A percentile compares a stretch with the other conserved stretches of the same genome.
phyloP scores from a whole-genome alignment of 2,888 invertebrate species.

The Nezara viridula region DNA sequence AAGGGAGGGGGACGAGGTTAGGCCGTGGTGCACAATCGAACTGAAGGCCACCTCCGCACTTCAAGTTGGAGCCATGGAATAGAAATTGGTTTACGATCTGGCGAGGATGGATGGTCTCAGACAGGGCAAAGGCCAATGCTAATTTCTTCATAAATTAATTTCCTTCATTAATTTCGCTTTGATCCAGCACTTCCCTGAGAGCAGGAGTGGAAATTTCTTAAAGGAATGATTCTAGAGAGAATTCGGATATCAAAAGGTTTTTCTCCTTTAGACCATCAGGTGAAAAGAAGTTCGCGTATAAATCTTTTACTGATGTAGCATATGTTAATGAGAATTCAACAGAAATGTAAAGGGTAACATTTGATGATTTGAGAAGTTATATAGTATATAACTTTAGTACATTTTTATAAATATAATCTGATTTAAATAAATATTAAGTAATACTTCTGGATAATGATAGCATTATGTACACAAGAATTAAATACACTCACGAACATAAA shows the following conservation, averaged over 20 bases:
- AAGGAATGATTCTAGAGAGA: not conserved
- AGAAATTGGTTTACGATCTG: slow-evolving; percentile 30
- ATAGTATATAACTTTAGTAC: too few species aligned
- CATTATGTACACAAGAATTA: too few species aligned
- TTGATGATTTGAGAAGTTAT: too few species aligned
- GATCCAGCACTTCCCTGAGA: not conserved
- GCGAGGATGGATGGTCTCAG: not conserved
- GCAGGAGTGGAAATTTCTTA: not conserved
- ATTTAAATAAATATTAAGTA: too few species aligned
- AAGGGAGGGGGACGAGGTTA: not conserved
- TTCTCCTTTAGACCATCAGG: not conserved
- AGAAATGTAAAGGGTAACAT: too few species aligned
- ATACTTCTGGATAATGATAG: too few species aligned
- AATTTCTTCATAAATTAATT: slow-evolving; percentile 33
- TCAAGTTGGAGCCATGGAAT: not conserved
- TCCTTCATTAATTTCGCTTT: slow-evolving; percentile 19
- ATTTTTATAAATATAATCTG: too few species aligned
- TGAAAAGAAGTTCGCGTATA: not conserved
- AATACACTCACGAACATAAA: too few species aligned
- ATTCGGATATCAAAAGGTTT: not conserved
- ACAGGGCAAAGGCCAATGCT: not conserved
- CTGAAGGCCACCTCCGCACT: not conserved
- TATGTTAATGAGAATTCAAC: too few species aligned
- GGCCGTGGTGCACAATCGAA: not conserved
- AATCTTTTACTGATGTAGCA: too few species aligned